Conservation (phyloP, 2,888 invertebrate species). For the Drosophila niveifrons region DNA sequence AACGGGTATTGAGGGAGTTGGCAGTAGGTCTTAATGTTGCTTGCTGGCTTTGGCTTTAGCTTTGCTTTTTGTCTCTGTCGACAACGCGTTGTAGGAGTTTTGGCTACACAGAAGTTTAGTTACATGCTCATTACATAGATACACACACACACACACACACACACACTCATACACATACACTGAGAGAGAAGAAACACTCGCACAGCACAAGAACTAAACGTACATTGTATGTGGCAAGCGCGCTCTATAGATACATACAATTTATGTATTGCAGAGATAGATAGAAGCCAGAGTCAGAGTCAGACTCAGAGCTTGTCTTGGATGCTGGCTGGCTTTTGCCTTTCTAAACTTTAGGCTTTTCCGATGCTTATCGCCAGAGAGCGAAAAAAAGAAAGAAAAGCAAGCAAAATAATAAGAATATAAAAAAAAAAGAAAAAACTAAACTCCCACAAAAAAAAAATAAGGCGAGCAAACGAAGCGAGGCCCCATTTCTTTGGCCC, state of each 20-base stretch:
- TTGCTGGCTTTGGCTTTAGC: constrained; percentile 16
- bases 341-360: constrained; percentile 77
- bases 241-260: constrained; percentile 73
- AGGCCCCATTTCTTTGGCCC: constrained; percentile 67
- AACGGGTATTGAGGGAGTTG: constrained; percentile 77
- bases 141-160: constrained; percentile 43
- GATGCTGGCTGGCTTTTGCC: constrained; percentile 66
- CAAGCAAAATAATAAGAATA: constrained; percentile 29
- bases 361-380: constrained; percentile 72
- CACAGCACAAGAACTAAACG: constrained; percentile 22
- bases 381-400: constrained; percentile 31
- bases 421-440: constrained; percentile 10
- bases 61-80: constrained; percentile 56
- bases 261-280: constrained; percentile 78
- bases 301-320: constrained; percentile 24
- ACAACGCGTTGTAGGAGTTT: constrained; percentile 74
- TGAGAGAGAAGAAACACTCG: constrained; percentile 15
- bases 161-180: constrained; percentile 17
- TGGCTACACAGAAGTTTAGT: constrained; percentile 79
- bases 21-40: constrained; percentile 56
- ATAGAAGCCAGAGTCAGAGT: constrained; percentile 37
- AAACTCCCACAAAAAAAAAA: constrained; percentile 75
- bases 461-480: constrained; percentile 15
- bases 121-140: constrained; percentile 79
- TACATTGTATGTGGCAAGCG: constrained; percentile 56